phyloP scores from a whole-genome alignment of 2,113 vertebrate genomes.

The Pionites leucogaster region DNA sequence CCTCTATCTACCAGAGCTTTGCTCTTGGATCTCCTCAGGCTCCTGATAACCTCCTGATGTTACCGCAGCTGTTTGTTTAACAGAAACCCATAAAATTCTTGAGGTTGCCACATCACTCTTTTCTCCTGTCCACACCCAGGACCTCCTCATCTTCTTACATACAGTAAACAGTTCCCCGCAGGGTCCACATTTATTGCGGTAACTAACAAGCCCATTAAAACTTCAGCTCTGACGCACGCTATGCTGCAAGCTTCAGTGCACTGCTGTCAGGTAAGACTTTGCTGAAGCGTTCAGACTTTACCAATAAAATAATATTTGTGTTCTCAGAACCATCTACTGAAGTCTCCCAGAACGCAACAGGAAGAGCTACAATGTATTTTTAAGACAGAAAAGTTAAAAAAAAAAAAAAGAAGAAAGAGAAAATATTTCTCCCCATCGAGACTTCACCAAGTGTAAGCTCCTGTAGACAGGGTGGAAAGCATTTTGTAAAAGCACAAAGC shows the following conservation, averaged over 20 bases:
- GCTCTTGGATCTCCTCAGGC: slow-evolving; percentile 9
- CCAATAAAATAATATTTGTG: slow-evolving; percentile 8
- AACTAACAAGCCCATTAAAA: slow-evolving; percentile 3
- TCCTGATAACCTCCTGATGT: slow-evolving; percentile 27
- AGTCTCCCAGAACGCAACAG: background rate
- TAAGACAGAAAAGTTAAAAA: background rate
- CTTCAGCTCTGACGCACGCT: background rate
- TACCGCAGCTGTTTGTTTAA: slow-evolving; percentile 21
- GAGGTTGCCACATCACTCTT: slow-evolving; percentile 23
- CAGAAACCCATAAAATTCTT: slow-evolving; percentile 33
- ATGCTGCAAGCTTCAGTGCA: background rate
- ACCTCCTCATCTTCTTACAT: slow-evolving; percentile 11
- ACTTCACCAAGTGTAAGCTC: background rate
- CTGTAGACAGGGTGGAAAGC: background rate
- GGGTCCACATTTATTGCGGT: background rate
- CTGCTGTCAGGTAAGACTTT: background rate
- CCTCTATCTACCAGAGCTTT: background rate
- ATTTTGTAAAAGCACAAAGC: background rate
- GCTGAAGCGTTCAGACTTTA: background rate
- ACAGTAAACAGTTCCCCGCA: background rate
- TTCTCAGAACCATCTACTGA: background rate
- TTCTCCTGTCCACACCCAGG: slow-evolving; percentile 14
- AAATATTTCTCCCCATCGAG: background rate
- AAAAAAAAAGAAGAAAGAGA: background rate
- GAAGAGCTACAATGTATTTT: background rate